Percentiles rank a stretch among this genome's conserved stretches.
These are phyloP conservation scores for Nysson spinosus DNA, from an alignment of 2,888 invertebrate genomes.

Conservation along the genomic window DNA sequence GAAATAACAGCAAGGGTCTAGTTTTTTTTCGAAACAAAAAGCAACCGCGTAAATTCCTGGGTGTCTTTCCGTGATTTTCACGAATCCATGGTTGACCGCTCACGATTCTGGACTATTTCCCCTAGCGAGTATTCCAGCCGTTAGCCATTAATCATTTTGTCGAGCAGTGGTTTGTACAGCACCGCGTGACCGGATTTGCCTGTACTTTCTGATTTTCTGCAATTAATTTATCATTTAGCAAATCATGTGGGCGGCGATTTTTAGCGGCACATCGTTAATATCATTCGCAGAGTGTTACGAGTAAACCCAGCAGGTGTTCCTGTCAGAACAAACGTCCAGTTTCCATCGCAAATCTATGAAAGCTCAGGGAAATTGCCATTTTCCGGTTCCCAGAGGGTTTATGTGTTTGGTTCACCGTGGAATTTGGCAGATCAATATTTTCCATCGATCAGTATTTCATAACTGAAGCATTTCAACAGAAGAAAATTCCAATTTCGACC, in stretches of 20 bases:
- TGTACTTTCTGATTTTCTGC: constrained; percentile 36
- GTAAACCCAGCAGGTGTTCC: constrained; percentile 13
- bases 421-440: no score
- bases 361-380: constrained; percentile 18
- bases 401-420: no score
- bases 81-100: background rate
- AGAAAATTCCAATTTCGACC: constrained; percentile 24
- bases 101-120: constrained; percentile 12
- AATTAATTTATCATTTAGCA: constrained; percentile 40
- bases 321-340: constrained; percentile 10
- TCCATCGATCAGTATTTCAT: no score
- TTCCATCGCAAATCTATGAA: constrained; percentile 18
- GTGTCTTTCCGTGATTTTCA: constrained; percentile 12
- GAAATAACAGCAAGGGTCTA: no score
- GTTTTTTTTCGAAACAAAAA: background rate
- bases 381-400: no score
- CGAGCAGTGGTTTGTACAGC: constrained; percentile 11
- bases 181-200: background rate
- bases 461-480: no score
- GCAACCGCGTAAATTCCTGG: background rate
- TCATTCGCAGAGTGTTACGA: constrained; percentile 7
- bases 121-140: background rate
- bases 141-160: constrained; percentile 22
- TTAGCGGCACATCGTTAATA: constrained; percentile 34
- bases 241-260: constrained; percentile 35